phyloP scores from a whole-genome alignment of 2,888 invertebrate species.

The Sesia bembeciformis region DNA sequence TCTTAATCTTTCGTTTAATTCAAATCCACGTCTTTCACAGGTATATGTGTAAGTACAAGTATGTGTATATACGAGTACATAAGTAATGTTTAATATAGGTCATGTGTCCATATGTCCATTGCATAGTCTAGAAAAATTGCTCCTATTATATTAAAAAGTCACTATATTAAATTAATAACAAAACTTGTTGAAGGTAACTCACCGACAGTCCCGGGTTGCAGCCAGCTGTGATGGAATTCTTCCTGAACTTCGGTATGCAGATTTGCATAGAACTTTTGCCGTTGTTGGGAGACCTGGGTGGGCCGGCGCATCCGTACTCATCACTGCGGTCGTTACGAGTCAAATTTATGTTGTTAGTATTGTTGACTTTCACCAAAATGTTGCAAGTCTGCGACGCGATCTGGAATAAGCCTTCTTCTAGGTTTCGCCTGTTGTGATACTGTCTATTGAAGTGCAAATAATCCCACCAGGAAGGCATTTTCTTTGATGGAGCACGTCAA shows the following conservation, averaged over 20 bases:
- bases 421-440: constrained; percentile 74
- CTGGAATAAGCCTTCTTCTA: constrained; percentile 85
- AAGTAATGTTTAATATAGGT: not conserved
- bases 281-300: constrained; percentile 25
- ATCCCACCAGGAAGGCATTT: constrained; percentile 78
- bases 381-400: constrained; percentile 86
- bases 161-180: not conserved
- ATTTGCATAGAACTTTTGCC: constrained; percentile 68
- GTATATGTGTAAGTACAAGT: too few species aligned
- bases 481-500: constrained; percentile 19
- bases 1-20: too few species aligned
- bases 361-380: constrained; percentile 83
- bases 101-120: not conserved
- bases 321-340: constrained; percentile 79
- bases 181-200: constrained; percentile 26
- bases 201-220: constrained; percentile 78
- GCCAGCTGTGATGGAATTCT: constrained; percentile 63
- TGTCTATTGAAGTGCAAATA: constrained; percentile 68
- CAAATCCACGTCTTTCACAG: too few species aligned
- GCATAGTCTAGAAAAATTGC: not conserved
- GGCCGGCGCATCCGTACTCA: constrained; percentile 70
- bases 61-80: too few species aligned
- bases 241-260: constrained; percentile 72
- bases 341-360: constrained; percentile 81
- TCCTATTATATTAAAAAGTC: not conserved